These are phyloP conservation scores for Strix uralensis DNA, from an alignment of 2,113 vertebrate genomes.

Conservation along the genomic window DNA sequence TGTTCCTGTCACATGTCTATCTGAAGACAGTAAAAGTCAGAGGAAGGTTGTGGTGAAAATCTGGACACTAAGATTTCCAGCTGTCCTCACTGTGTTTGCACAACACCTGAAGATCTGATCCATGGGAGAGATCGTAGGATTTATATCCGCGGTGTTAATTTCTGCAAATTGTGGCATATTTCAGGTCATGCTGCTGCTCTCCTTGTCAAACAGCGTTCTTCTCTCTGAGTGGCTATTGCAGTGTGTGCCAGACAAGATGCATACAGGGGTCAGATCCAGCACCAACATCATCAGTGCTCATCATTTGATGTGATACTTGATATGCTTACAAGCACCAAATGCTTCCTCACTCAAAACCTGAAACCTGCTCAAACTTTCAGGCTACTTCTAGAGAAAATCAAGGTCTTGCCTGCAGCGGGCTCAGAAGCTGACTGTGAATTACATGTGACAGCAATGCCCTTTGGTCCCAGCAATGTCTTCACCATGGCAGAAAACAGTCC, in stretches of 20 bases:
- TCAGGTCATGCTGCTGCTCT: background rate
- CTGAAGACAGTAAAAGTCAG: background rate
- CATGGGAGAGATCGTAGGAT: background rate
- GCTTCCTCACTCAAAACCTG: background rate
- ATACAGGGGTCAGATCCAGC: background rate
- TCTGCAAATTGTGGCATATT: background rate
- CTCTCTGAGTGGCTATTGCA: background rate
- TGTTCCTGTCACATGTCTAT: background rate
- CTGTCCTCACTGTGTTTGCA: background rate
- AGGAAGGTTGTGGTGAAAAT: background rate
- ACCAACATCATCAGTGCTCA: background rate
- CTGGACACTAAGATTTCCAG: background rate
- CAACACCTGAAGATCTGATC: background rate
- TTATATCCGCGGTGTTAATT: background rate
- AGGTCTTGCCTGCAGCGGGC: fast-evolving
- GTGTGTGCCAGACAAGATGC: background rate
- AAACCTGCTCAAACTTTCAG: background rate
- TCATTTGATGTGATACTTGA: background rate
- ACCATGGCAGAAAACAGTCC: background rate
- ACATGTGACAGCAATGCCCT: background rate
- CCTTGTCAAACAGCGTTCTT: background rate
- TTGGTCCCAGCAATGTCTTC: background rate
- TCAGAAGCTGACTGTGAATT: background rate
- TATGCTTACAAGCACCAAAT: background rate
- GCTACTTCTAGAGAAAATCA: background rate